Conservation (phyloP, 2,888 invertebrate species). For the Sisyra terminalis region DNA sequence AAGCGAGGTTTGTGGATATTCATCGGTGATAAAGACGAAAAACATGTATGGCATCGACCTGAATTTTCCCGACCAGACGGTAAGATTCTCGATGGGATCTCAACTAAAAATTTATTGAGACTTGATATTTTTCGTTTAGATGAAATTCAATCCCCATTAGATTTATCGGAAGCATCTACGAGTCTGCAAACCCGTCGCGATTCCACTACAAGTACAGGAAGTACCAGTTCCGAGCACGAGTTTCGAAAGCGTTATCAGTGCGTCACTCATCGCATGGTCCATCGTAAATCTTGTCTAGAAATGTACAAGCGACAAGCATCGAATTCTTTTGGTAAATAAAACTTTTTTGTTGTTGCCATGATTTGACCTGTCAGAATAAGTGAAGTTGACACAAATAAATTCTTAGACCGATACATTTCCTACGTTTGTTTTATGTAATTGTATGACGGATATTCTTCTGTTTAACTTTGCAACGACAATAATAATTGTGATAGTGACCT, state of each 20-base stretch:
- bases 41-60: constrained; percentile 42
- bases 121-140: not conserved
- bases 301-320: constrained; percentile 73
- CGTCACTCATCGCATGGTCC: constrained; percentile 76
- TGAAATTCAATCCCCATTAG: constrained; percentile 3
- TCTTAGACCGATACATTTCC: too few relatives aligned
- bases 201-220: constrained; percentile 29
- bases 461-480: too few relatives aligned
- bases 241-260: constrained; percentile 76
- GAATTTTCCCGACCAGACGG: constrained; percentile 16
- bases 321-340: constrained; percentile 54
- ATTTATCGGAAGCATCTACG: not conserved
- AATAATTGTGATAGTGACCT: too few relatives aligned
- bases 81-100: not conserved
- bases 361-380: not conserved
- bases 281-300: constrained; percentile 77
- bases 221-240: constrained; percentile 70
- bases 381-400: not conserved
- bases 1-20: constrained; percentile 57
- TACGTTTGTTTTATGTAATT: too few relatives aligned
- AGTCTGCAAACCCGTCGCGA: constrained; percentile 27
- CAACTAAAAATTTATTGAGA: not conserved
- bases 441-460: too few relatives aligned
- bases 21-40: constrained; percentile 54
- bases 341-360: constrained; percentile 1